These are phyloP conservation scores for Saguinus imperator DNA, from an alignment of 2,113 vertebrate species.

Conservation along the genomic window DNA sequence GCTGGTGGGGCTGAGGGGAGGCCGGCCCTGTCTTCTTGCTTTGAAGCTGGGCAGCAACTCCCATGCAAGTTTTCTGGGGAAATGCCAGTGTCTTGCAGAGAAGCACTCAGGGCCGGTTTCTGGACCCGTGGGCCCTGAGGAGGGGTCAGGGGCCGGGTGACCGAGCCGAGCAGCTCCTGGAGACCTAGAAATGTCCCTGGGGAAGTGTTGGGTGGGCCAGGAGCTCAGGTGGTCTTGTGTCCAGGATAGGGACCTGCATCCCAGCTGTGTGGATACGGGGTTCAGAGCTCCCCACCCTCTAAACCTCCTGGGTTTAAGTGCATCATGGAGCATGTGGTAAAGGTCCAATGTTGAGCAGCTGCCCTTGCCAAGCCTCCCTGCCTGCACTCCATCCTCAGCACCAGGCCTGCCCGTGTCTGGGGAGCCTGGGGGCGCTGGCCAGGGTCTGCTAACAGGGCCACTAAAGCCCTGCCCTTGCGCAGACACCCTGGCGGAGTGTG, in stretches of 20 bases:
- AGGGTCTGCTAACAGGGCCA: neutral
- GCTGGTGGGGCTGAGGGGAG: accelerated
- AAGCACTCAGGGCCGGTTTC: neutral
- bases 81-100: neutral
- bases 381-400: neutral
- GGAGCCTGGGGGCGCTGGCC: neutral
- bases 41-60: neutral
- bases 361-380: no score
- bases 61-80: accelerated
- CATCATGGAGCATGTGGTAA: neutral
- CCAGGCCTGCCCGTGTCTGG: neutral
- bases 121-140: neutral
- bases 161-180: neutral
- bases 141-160: neutral
- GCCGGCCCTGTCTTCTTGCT: no score
- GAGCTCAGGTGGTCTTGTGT: no score
- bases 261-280: neutral
- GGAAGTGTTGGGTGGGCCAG: neutral
- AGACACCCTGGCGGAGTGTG: neutral
- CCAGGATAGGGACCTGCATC: accelerated
- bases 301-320: no score
- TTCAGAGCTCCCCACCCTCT: neutral
- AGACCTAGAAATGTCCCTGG: neutral
- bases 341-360: no score
- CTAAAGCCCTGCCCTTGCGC: neutral